Evolutionary conservation across 2,113 vertebrate genomes (phyloP).

Genomic region (Misgurnus mizolepis): DNA sequence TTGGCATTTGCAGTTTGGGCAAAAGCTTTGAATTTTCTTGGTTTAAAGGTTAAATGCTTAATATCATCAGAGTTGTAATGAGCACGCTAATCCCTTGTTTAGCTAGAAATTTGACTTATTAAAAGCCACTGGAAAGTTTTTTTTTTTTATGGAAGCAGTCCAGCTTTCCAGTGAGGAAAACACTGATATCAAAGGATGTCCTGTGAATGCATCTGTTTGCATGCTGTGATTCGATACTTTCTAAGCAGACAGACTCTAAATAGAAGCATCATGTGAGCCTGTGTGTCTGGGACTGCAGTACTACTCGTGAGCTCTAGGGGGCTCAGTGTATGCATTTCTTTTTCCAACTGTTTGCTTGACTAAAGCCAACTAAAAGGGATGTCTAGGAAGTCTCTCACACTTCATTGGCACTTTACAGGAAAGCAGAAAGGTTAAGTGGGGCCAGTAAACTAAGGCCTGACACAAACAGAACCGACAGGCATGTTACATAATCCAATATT

Average conservation of each 20-base stretch:
- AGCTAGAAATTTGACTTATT: not conserved
- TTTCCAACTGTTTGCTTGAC: too few relatives aligned
- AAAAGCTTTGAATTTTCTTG: not conserved
- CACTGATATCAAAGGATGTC: slow-evolving; percentile 30
- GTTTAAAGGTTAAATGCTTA: slow-evolving; percentile 26
- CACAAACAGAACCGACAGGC: not conserved
- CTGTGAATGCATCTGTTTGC: slow-evolving; percentile 11
- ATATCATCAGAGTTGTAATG: slow-evolving; percentile 3
- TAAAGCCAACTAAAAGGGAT: not conserved
- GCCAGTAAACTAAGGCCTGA: not conserved
- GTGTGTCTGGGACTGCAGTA: not conserved
- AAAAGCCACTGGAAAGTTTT: not conserved
- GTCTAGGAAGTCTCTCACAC: not conserved
- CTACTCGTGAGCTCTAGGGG: slow-evolving; percentile 13
- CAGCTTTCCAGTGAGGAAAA: not conserved
- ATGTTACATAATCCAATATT: not conserved
- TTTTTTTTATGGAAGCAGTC: not conserved
- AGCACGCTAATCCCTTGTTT: slow-evolving; percentile 28
- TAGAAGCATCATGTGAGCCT: slow-evolving; percentile 55
- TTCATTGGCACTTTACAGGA: not conserved
- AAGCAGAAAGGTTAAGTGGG: not conserved
- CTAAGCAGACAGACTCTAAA: not conserved
- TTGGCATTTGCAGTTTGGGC: not conserved
- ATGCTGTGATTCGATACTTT: not conserved
- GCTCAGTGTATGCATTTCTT: not conserved